A percentile compares a stretch with the other conserved stretches of the same genome.
Conservation (phyloP, 2,888 invertebrate genomes). For the Volucella zonaria region DNA sequence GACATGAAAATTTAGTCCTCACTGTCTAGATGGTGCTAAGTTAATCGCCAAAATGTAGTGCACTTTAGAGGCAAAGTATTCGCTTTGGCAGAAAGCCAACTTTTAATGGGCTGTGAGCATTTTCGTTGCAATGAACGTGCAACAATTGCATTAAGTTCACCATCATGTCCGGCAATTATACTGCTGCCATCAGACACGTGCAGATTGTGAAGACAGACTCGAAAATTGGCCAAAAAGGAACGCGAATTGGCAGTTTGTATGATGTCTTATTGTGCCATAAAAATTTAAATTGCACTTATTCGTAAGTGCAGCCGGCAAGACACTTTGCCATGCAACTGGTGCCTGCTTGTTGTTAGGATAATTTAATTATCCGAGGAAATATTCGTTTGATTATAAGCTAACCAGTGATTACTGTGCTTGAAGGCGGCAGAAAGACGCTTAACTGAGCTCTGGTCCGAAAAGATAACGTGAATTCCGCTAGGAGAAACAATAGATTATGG, state of each 20-base stretch:
- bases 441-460: neutral
- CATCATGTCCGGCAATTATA: constrained; percentile 37
- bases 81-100: constrained; percentile 56
- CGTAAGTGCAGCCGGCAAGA: neutral
- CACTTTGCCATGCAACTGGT: constrained; percentile 42
- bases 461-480: neutral
- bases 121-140: constrained; percentile 51
- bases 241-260: constrained; percentile 21
- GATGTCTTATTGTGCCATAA: constrained; percentile 52
- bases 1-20: constrained; percentile 21
- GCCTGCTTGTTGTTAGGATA: constrained; percentile 10
- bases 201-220: constrained; percentile 32
- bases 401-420: constrained; percentile 6
- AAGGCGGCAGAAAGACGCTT: neutral
- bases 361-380: constrained; percentile 10
- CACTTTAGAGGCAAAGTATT: constrained; percentile 9
- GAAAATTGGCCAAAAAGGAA: constrained; percentile 42
- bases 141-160: constrained; percentile 50
- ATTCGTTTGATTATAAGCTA: constrained; percentile 10
- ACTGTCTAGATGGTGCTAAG: constrained; percentile 14
- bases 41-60: constrained; percentile 6
- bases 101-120: constrained; percentile 63
- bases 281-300: constrained; percentile 40
- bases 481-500: neutral
- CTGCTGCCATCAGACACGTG: neutral